Percentiles rank a stretch among this genome's conserved stretches.
These are phyloP conservation scores for Plebejus argus DNA, from an alignment of 2,888 invertebrate genomes.

Conservation along the genomic window DNA sequence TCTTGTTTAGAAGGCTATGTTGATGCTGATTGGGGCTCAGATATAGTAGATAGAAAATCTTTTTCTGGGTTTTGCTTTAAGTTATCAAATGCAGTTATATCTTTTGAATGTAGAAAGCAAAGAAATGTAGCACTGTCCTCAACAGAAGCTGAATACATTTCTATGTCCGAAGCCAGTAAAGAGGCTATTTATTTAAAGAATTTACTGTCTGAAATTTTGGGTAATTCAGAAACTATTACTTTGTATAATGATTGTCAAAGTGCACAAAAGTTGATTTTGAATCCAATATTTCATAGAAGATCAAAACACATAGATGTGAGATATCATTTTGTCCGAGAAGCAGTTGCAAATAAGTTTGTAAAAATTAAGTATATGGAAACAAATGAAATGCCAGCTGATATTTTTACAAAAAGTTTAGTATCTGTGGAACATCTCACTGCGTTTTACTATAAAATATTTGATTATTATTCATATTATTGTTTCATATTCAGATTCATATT, in stretches of 20 bases:
- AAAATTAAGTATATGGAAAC: conserved; percentile 26
- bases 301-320: conserved; percentile 36
- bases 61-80: background rate
- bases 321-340: conserved; percentile 28
- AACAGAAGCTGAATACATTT: conserved; percentile 34
- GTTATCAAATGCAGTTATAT: background rate
- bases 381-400: conserved; percentile 44
- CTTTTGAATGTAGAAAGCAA: conserved; percentile 36
- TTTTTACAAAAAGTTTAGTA: conserved; percentile 32
- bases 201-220: background rate
- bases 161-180: conserved; percentile 4
- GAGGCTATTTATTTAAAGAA: background rate
- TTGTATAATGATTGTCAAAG: conserved; percentile 35
- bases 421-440: no score
- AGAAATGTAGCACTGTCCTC: conserved; percentile 33
- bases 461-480: no score
- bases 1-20: background rate
- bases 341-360: conserved; percentile 24
- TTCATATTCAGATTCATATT: no score
- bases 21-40: background rate
- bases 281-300: conserved; percentile 35
- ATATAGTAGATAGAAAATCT: background rate
- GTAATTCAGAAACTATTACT: background rate
- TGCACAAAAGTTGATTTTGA: conserved; percentile 36
- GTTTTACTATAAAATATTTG: no score